Base-by-base conservation (phyloP, 2,888 invertebrate genomes). In the Drosophila merina region DNA sequence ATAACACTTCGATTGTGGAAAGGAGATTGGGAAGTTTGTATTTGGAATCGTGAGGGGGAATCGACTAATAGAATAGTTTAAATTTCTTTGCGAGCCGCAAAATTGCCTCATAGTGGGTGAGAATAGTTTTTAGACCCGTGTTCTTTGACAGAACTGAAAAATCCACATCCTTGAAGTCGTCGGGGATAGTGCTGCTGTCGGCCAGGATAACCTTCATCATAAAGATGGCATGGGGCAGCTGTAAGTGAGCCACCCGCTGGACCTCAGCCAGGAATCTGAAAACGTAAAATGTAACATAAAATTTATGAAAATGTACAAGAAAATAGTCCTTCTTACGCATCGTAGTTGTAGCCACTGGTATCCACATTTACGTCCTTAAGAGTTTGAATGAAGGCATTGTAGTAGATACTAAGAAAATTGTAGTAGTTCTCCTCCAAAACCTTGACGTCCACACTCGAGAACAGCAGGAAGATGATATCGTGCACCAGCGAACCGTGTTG, bases 381-480 rank as follows among this genome's bases (percentile, higher is more conserved):
- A 25, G 90, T 88, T 0, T 89, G 76, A 0, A 93, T 76, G 57
- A 94, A 93, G 0, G 90, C 91, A 0, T 92, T 89, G 74, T 94
- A 92, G 79, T 94, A 94, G 0, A 92, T 77, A 69, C 92, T 89
- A 0, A 94, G 79, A n/a, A 94, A 90, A 7, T 92, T 90, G 3
- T 93, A 92, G 54, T 91, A 90, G 68, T 93, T 89, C n/a, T 92
- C 74, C 1, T 92, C 92, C 4, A 93, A 78, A 0, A 93, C 90
- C 0, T 86, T 77, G 7, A 91, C 89, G 1, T 92, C 89, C 1
- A 93, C 92, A 72, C 94, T 94, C 0, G 93, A 92, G 36, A 93
- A 92, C 6, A 94, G 64, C 54, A 94, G 92, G 72, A 94, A 94
- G 0, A 93, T 82, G 10, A 94, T 77, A 81, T 94, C 94, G 25